phyloP scores from a whole-genome alignment of 2,113 vertebrate species.

The Turnix velox region DNA sequence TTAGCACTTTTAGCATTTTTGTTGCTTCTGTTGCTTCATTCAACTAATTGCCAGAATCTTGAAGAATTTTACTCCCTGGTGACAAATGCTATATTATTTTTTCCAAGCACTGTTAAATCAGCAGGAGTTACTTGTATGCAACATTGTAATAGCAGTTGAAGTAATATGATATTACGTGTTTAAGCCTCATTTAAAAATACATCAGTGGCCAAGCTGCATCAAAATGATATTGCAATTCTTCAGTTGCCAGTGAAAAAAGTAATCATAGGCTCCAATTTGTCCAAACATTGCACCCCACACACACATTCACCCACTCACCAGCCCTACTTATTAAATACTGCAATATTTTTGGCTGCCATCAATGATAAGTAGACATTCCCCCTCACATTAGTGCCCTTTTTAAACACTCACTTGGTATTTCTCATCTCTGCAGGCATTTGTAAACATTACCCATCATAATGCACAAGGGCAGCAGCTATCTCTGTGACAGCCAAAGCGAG shows the following conservation, averaged over 20 bases:
- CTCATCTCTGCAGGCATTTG: background rate
- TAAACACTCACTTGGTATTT: background rate
- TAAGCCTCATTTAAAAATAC: background rate
- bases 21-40: conserved; percentile 39
- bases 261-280: background rate
- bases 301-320: background rate
- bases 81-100: conserved; percentile 3
- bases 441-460: background rate
- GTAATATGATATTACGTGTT: background rate
- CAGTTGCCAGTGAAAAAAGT: background rate
- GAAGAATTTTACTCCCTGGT: background rate
- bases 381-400: background rate
- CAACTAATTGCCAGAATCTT: conserved; percentile 22
- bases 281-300: background rate
- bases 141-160: background rate
- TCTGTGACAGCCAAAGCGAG: background rate
- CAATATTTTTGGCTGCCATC: background rate
- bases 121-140: background rate
- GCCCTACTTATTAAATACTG: background rate
- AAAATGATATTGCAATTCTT: background rate
- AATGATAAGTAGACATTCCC: background rate
- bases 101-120: conserved; percentile 37
- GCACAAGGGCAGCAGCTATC: background rate
- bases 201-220: background rate
- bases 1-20: conserved; percentile 17